A percentile compares a stretch with the other conserved stretches of the same genome.
Conservation (phyloP, 2,888 invertebrate species). For the Corbicula japonica region DNA sequence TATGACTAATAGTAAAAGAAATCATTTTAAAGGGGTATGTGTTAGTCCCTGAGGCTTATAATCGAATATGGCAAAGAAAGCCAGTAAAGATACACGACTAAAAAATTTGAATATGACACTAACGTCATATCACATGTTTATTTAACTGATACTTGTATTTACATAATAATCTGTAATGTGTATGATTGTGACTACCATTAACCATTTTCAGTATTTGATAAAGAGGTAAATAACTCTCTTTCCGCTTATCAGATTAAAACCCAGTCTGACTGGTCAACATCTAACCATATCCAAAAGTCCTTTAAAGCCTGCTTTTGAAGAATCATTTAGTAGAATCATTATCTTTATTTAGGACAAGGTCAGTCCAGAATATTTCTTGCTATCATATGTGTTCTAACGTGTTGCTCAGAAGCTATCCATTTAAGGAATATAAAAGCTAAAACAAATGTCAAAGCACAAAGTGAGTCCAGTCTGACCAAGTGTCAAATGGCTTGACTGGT, state of each 20-base stretch:
- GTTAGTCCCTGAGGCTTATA: no score
- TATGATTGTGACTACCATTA: no score
- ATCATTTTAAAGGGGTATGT: no score
- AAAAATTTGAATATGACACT: no score
- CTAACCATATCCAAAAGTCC: conserved; percentile 35
- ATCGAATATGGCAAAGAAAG: no score
- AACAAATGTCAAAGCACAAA: conserved; percentile 50
- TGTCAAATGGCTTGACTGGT: conserved; percentile 62
- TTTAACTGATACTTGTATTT: no score
- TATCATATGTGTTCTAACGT: background rate
- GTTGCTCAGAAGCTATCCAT: background rate
- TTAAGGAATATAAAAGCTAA: conserved; percentile 23
- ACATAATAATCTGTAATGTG: no score
- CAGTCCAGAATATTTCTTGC: background rate
- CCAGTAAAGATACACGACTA: no score
- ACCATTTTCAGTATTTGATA: no score
- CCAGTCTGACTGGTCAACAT: background rate
- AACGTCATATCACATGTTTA: no score
- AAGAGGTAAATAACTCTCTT: background rate
- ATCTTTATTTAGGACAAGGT: background rate
- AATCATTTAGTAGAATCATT: conserved; percentile 48
- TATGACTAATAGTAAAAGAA: no score
- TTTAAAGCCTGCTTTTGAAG: conserved; percentile 52
- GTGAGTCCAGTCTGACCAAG: conserved; percentile 54
- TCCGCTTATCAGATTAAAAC: background rate